phyloP scores from a whole-genome alignment of 2,113 vertebrate species.

The Murina feae region DNA sequence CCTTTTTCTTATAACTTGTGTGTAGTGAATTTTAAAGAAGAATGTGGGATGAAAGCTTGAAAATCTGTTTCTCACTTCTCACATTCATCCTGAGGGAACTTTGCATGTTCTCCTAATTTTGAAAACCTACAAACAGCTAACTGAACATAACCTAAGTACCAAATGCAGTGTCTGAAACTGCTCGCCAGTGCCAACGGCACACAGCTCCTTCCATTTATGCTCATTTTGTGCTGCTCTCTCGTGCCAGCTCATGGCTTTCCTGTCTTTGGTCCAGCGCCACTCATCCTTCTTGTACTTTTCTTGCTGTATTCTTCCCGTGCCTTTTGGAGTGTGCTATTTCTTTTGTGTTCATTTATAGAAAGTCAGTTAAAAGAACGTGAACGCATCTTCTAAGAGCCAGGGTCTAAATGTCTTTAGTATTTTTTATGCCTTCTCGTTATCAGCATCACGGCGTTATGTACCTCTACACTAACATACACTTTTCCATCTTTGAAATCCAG shows the following conservation, averaged over 20 bases:
- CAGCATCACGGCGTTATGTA: conserved; percentile 3
- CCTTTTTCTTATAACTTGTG: not conserved
- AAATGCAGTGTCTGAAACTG: not conserved
- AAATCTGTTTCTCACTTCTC: conserved; percentile 69
- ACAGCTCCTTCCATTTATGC: not conserved
- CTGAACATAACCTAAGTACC: conserved; percentile 58
- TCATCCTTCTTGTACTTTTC: not conserved
- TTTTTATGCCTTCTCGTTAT: conserved; percentile 42
- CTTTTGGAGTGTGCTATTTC: conserved; percentile 12
- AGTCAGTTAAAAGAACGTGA: not conserved
- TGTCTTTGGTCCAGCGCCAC: conserved; percentile 23
- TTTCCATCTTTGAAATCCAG: conserved; percentile 42
- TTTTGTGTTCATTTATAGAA: conserved; percentile 48
- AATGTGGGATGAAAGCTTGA: conserved; percentile 40
- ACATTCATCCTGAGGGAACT: conserved; percentile 32
- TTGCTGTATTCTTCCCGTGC: not conserved
- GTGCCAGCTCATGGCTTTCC: conserved; percentile 31
- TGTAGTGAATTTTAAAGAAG: conserved; percentile 42
- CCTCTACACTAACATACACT: not conserved
- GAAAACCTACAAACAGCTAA: conserved; percentile 55
- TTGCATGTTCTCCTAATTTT: conserved; percentile 41
- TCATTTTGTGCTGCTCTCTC: conserved; percentile 39
- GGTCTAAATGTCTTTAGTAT: conserved; percentile 37
- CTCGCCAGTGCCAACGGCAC: not conserved
- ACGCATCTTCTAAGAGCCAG: conserved; percentile 8